A percentile compares a stretch with the other conserved stretches of the same genome.
phyloP scores from a whole-genome alignment of 2,113 vertebrate species.

The Scomber scombrus region DNA sequence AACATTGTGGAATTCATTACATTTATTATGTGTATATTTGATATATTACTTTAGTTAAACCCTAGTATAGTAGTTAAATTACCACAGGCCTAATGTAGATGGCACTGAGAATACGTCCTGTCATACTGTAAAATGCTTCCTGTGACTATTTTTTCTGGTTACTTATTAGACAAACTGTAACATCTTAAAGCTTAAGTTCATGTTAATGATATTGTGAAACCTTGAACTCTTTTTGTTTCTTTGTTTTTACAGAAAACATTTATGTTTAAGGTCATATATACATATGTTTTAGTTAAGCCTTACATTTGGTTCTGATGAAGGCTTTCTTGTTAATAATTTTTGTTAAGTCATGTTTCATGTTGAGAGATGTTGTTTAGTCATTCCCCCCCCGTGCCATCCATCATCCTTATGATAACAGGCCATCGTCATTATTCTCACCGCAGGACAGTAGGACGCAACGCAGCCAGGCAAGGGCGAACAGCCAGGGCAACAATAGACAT shows the following conservation, averaged over 20 bases:
- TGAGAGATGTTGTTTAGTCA: slow-evolving; percentile 50
- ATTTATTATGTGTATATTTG: too few species aligned
- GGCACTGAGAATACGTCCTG: neutral
- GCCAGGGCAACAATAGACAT: slow-evolving; percentile 52
- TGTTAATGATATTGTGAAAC: neutral
- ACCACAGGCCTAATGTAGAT: too few species aligned
- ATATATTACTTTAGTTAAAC: too few species aligned
- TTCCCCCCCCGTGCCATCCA: slow-evolving; percentile 41
- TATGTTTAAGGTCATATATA: neutral
- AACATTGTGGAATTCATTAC: too few species aligned
- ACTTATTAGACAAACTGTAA: neutral
- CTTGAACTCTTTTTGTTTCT: neutral
- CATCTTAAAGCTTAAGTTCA: neutral
- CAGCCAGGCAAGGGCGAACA: slow-evolving; percentile 31
- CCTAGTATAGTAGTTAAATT: too few species aligned
- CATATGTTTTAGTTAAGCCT: neutral
- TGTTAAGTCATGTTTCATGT: slow-evolving; percentile 36
- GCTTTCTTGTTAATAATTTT: slow-evolving; percentile 26
- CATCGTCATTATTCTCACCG: slow-evolving; percentile 44
- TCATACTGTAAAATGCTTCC: neutral
- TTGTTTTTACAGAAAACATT: slow-evolving; percentile 9
- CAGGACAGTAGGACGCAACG: slow-evolving; percentile 51
- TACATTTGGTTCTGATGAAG: slow-evolving; percentile 42
- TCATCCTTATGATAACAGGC: slow-evolving; percentile 48
- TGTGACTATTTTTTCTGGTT: neutral